Base-by-base conservation (phyloP, 2,113 vertebrate species). In the Copsychus sechellarum region DNA sequence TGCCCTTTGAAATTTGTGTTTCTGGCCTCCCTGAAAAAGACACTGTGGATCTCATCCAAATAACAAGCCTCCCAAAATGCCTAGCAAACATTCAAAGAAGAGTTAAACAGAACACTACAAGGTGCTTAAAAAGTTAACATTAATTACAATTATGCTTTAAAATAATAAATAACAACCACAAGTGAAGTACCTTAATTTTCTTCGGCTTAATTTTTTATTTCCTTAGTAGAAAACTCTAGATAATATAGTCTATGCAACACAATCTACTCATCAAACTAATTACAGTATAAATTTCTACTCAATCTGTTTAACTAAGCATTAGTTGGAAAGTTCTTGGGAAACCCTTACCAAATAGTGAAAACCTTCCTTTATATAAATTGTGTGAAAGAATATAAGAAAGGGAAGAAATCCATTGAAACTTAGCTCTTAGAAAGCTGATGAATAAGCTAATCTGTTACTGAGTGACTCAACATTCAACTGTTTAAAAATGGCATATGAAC, bases 341-440 rank as follows among this genome's bases (percentile, higher is more conserved):
- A 81, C 70, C 80, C 65, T 76, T 86, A 92, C 77, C 47, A 80
- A 80, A 88, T 10, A 74, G 53, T 72, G 76, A 97, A 96, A 94
- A 89, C 72, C 66, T 81, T 81, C 73, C 73, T 94, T 86, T 71
- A 86, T 89, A 66, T 66, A 94, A 90, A 92, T 88, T 28, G 89
- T 96, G 84, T 92, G 82, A 96, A 91, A 84, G 92, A 93, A 93
- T 74, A 42, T 84, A 94, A 94, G 74, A 95, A 95, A 90, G 76
- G 60, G 69, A 94, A 95, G 80, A 97, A 93, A 95, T 88, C 76
- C 57, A 96, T 92, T 96, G 85, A 96, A 96, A 94, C 84, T 74
- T 81, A 86, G 76, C 76, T 96, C 73, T 95, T 94, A 93, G 78
- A 96, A 78, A 93, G 70, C 80, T 95, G 80, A 95, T 91, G 76